Evolutionary conservation across 2,113 vertebrate genomes (phyloP).

Genomic region (Drymodes brunneopygia): DNA sequence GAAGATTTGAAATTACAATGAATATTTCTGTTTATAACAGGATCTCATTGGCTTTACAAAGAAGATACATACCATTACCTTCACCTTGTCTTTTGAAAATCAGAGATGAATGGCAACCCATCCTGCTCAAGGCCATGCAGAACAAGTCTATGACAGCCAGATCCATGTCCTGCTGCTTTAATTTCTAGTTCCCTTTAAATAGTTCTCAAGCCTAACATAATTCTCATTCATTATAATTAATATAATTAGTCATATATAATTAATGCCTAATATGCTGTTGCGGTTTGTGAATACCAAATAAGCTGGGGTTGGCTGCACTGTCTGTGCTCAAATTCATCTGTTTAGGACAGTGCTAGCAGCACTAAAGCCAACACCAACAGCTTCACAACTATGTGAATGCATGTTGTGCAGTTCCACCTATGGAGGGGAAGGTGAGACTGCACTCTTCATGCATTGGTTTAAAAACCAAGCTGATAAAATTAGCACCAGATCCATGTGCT

Average conservation of each 20-base stretch:
- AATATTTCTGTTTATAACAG: background rate
- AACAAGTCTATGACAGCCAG: background rate
- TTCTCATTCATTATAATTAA: conserved; percentile 16
- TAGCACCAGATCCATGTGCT: background rate
- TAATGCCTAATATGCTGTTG: background rate
- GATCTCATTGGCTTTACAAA: background rate
- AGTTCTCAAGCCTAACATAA: background rate
- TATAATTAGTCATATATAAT: conserved; percentile 28
- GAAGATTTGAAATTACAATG: background rate
- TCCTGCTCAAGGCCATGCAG: background rate
- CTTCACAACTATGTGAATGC: background rate
- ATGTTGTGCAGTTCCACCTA: background rate
- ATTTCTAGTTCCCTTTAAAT: conserved; percentile 16
- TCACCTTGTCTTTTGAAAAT: background rate
- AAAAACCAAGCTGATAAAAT: background rate
- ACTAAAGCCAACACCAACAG: background rate
- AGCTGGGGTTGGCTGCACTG: background rate
- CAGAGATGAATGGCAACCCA: background rate
- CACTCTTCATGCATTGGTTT: background rate
- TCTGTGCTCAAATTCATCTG: background rate
- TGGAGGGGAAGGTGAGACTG: background rate
- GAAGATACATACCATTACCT: background rate
- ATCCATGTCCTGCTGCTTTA: background rate
- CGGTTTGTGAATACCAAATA: background rate
- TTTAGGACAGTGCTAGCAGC: background rate